Percentiles rank a stretch among this genome's conserved stretches.
Evolutionary conservation across 1,140 invertebrate species (phyloP).

Genomic region (Polypedilum vanderplanki): DNA sequence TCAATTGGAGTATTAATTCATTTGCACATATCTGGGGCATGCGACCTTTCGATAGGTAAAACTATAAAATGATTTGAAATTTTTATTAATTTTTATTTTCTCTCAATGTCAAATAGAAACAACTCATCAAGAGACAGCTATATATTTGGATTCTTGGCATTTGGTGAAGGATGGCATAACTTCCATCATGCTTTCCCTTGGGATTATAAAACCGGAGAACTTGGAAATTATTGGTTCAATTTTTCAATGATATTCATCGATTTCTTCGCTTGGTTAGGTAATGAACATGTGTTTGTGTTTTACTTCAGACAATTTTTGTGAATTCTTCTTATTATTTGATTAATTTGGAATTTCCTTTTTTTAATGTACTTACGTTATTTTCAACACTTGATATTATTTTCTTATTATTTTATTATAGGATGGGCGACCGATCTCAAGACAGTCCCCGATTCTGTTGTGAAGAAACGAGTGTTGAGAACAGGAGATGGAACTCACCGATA

Average conservation of each 20-base stretch:
- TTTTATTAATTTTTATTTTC: not conserved
- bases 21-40: slow-evolving; percentile 56
- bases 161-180: slow-evolving; percentile 61
- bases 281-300: slow-evolving; percentile 31
- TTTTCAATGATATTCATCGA: slow-evolving; percentile 76
- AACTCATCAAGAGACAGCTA: slow-evolving; percentile 51
- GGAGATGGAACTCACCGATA: slow-evolving; percentile 51
- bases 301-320: slow-evolving; percentile 51
- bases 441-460: slow-evolving; percentile 51
- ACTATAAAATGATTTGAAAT: not conserved
- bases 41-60: slow-evolving; percentile 58
- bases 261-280: slow-evolving; percentile 64
- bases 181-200: slow-evolving; percentile 63
- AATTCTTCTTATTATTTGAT: slow-evolving; percentile 52
- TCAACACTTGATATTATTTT: no score
- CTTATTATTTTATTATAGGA: slow-evolving; percentile 42
- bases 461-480: slow-evolving; percentile 47
- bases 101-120: slow-evolving; percentile 46
- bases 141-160: slow-evolving; percentile 55
- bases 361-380: no score
- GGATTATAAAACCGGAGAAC: slow-evolving; percentile 66
- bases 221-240: slow-evolving; percentile 67
- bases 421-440: slow-evolving; percentile 56
- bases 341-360: no score
- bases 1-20: slow-evolving; percentile 72